A percentile compares a stretch with the other conserved stretches of the same genome.
Evolutionary conservation across 2,113 vertebrate species (phyloP).

Genomic region (Microcebus ravelobensis): DNA sequence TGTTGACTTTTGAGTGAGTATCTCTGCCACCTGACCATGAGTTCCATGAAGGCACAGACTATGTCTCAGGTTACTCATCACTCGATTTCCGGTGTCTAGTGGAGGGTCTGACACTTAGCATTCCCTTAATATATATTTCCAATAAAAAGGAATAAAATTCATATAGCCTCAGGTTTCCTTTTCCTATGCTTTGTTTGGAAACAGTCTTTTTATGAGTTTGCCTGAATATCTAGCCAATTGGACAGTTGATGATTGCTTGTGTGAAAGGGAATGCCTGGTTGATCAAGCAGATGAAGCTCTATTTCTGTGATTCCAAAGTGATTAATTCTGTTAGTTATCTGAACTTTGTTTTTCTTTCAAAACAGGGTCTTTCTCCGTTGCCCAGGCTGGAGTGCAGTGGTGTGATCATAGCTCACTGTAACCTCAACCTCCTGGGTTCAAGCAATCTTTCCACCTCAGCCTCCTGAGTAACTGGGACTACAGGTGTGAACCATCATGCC

Average conservation of each 20-base stretch:
- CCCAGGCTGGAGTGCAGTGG: too few species aligned
- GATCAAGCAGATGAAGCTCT: background rate
- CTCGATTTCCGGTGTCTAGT: background rate
- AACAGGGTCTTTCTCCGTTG: too few species aligned
- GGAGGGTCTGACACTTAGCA: background rate
- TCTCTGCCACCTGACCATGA: background rate
- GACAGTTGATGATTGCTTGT: background rate
- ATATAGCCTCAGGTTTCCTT: background rate
- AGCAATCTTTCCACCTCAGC: too few species aligned
- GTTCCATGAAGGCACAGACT: background rate
- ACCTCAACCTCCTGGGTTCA: too few species aligned
- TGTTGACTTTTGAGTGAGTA: background rate
- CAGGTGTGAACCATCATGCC: too few species aligned
- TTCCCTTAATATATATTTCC: background rate
- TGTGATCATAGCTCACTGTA: too few species aligned
- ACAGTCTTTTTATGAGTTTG: background rate
- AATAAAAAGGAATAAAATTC: background rate
- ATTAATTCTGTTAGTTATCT: background rate
- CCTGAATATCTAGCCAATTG: background rate
- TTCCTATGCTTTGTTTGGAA: background rate
- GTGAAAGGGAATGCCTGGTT: background rate
- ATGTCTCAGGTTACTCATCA: background rate
- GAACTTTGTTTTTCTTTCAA: background rate
- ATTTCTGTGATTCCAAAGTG: background rate
- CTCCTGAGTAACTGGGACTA: too few species aligned